A percentile compares a stretch with the other conserved stretches of the same genome.
Evolutionary conservation across 1,140 invertebrate genomes (phyloP).

Genomic region (Heterodera schachtii): DNA sequence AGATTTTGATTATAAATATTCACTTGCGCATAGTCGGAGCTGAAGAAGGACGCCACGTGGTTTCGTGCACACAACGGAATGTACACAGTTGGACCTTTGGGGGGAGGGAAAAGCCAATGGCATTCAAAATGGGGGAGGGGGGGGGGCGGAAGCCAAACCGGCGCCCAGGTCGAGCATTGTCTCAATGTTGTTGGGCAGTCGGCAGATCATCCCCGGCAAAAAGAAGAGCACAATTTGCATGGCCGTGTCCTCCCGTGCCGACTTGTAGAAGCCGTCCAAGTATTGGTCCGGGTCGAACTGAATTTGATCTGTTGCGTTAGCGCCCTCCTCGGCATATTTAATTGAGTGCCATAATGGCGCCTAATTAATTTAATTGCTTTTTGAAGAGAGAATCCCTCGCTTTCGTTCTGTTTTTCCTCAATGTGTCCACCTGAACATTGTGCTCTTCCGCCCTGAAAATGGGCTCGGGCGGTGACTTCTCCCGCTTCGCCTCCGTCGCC

Average conservation of each 20-base stretch:
- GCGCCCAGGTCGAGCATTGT: slow-evolving; percentile 60
- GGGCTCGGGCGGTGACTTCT: slow-evolving; percentile 32
- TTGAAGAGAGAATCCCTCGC: neutral
- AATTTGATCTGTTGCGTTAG: slow-evolving; percentile 35
- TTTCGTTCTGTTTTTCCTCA: slow-evolving; percentile 18
- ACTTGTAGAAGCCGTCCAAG: slow-evolving; percentile 55
- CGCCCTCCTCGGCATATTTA: neutral
- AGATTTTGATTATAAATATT: too few species aligned
- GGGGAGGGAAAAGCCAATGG: neutral
- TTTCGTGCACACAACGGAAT: slow-evolving; percentile 59
- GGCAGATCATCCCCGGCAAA: slow-evolving; percentile 62
- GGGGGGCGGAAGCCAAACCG: slow-evolving; percentile 44
- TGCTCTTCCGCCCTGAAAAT: slow-evolving; percentile 43
- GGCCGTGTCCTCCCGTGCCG: slow-evolving; percentile 55
- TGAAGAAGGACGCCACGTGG: slow-evolving; percentile 54
- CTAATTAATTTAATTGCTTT: neutral
- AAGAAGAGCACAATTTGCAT: slow-evolving; percentile 66
- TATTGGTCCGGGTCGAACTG: slow-evolving; percentile 58
- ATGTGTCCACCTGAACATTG: slow-evolving; percentile 29
- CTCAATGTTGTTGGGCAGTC: slow-evolving; percentile 53
- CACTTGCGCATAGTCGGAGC: slow-evolving; percentile 61
- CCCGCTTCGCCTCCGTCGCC: slow-evolving; percentile 7
- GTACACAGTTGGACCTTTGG: slow-evolving; percentile 61
- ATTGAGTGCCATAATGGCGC: too few species aligned
- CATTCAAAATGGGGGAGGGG: too few species aligned